A percentile compares a stretch with the other conserved stretches of the same genome.
phyloP scores from a whole-genome alignment of 2,888 invertebrate species.

The Dynastes hyllus region DNA sequence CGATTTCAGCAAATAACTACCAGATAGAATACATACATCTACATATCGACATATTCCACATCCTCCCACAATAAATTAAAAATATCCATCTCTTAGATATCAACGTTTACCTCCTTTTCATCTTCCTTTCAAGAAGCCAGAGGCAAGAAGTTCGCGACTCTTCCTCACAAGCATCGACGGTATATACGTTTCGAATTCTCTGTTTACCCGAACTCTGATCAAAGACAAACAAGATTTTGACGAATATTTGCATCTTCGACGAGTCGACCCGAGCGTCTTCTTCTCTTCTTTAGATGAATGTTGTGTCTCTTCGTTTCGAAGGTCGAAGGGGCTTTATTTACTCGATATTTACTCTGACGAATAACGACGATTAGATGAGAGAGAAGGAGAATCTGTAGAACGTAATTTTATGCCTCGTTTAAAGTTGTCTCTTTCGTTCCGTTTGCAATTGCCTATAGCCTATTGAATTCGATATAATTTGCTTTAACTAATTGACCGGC shows the following conservation, averaged over 20 bases:
- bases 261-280: neutral
- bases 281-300: too few relatives aligned
- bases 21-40: too few relatives aligned
- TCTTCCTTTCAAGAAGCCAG: neutral
- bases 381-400: neutral
- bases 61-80: too few relatives aligned
- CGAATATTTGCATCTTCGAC: slow-evolving; percentile 28
- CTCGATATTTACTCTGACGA: slow-evolving; percentile 5
- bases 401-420: neutral
- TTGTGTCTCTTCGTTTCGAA: neutral
- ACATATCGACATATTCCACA: too few relatives aligned
- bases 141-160: neutral
- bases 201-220: slow-evolving; percentile 35
- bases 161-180: neutral
- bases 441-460: neutral
- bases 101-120: neutral
- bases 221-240: slow-evolving; percentile 33
- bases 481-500: neutral
- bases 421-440: neutral
- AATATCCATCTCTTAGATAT: neutral
- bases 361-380: neutral
- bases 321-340: slow-evolving; percentile 4
- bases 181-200: slow-evolving; percentile 17
- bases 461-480: neutral
- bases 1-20: too few relatives aligned